These are phyloP conservation scores for Thymelicus lineola DNA, from an alignment of 2,888 invertebrate species.

Conservation along the genomic window DNA sequence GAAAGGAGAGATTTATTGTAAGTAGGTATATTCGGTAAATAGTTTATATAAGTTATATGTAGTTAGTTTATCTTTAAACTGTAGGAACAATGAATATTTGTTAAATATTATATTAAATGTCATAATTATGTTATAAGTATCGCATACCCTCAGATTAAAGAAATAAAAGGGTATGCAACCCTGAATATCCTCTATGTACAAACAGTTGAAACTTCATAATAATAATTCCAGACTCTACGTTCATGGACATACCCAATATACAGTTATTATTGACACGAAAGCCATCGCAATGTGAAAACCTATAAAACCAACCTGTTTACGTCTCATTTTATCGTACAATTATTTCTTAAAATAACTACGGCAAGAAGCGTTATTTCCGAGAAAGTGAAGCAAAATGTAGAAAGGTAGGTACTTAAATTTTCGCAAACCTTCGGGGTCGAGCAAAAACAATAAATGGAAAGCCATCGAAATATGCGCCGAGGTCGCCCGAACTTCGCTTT, in stretches of 20 bases:
- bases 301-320: neutral
- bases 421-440: conserved; percentile 23
- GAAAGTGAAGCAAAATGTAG: neutral
- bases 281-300: neutral
- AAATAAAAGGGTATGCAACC: no score
- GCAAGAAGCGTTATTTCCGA: conserved; percentile 2
- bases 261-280: neutral
- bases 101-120: no score
- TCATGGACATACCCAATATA: neutral
- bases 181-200: no score
- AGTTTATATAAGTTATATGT: no score
- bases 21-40: no score
- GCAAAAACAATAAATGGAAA: conserved; percentile 21
- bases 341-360: neutral
- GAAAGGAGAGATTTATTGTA: no score
- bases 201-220: no score
- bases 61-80: no score
- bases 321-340: neutral
- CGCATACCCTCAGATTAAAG: no score
- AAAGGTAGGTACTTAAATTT: conserved; percentile 13
- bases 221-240: no score
- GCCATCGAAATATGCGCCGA: conserved; percentile 40
- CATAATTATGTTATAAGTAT: no score
- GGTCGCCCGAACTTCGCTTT: conserved; percentile 48
- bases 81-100: no score